Base-by-base conservation (phyloP, 2,797 vertebrate genomes). In the Darevskia mixta region DNA sequence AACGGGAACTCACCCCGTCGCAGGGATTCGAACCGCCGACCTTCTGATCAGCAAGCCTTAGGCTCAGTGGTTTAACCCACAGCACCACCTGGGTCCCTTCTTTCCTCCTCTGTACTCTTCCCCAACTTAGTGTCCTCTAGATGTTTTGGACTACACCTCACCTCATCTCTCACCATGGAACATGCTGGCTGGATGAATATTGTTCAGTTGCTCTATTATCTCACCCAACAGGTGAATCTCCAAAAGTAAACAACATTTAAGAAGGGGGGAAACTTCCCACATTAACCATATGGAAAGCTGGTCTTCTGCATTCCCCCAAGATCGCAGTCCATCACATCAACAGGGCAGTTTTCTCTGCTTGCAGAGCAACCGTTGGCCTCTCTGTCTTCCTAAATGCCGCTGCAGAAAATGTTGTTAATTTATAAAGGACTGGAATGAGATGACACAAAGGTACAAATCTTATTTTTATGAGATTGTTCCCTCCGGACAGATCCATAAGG, bases 401-500 rank as follows among this genome's bases (percentile, higher is more conserved):
- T n/a, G 13, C 35, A 87, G 69, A 45, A 55, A 87, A 64, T 45
- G n/a, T 82, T 79, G 58, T 72, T 82, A 82, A 87, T 73, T 71
- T 82, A 32, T 82, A 64, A 75, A 45, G 55, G 86, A 32, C 15
- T 75, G 18, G 55, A 66, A 73, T 61, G 55, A 82, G 67, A 66
- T 18, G 61, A 61, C 66, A 72, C 45, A 58, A 38, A 49, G 38
- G n/a, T 64, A 82, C 75, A 64, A 82, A 82, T 76, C 38, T 82
- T 82, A 45, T 81, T 80, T 87, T 75, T 75, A 81, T 73, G 67
- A 45, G 66, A 81, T 29, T 87, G 25, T 75, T 79, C 69, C n/a
- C 71, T 58, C 71, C 18, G 38, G 29, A 18, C 18, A 82, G 55
- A 66, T 45, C 35, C 69, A 87, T 82, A 43, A 75, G 58, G 3